These are phyloP conservation scores for Smutsia gigantea DNA, from an alignment of 2,797 vertebrate genomes.

Conservation along the genomic window DNA sequence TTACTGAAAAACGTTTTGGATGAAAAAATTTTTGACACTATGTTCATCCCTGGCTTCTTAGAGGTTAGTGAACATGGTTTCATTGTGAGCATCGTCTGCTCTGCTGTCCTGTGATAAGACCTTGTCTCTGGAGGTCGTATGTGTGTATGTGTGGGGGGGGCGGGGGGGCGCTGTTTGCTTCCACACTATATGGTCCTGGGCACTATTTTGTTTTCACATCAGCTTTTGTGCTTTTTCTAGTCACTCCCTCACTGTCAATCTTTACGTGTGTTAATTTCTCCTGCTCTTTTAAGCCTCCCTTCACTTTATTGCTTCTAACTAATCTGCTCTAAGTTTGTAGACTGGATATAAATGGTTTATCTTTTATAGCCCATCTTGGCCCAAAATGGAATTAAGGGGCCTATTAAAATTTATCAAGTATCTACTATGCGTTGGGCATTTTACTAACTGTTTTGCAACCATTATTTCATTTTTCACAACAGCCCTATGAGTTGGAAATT, in stretches of 20 bases:
- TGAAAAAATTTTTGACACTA: not conserved
- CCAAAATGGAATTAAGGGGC: not conserved
- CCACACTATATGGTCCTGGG: accelerated
- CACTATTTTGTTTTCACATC: not conserved
- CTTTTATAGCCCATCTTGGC: not conserved
- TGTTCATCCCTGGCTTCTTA: not conserved
- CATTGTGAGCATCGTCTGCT: not conserved
- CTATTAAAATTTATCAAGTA: not conserved
- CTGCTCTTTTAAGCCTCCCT: not conserved
- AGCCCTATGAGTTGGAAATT: not conserved
- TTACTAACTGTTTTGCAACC: not conserved
- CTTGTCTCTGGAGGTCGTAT: not conserved
- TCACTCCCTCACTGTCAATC: not conserved
- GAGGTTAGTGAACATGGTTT: not conserved
- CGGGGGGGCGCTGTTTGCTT: no score
- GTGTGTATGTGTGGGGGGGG: not conserved
- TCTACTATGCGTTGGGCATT: not conserved
- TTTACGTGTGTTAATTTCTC: not conserved
- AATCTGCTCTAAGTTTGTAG: not conserved
- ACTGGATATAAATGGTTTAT: not conserved
- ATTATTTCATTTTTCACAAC: conserved; percentile 35
- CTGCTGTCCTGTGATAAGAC: not conserved
- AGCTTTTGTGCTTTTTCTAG: not conserved
- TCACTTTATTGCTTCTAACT: not conserved
- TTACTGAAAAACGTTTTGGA: not conserved